These are phyloP conservation scores for Leptinotarsa undecemlineata DNA, from an alignment of 1,140 invertebrate species.

Conservation along the genomic window DNA sequence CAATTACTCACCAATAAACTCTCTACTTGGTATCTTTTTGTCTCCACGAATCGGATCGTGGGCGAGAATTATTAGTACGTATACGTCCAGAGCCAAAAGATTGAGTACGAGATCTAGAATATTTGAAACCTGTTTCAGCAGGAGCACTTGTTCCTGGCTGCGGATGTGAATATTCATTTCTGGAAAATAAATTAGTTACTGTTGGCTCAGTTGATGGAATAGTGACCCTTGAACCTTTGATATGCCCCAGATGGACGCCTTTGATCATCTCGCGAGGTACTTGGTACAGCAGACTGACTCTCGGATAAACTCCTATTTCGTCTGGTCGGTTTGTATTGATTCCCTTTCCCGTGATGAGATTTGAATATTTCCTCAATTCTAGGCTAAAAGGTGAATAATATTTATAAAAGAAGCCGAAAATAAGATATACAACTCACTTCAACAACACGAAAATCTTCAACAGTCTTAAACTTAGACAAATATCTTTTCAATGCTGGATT, in stretches of 20 bases:
- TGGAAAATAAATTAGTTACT: constrained; percentile 24
- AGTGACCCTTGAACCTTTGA: constrained; percentile 30
- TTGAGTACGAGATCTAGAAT: constrained; percentile 46
- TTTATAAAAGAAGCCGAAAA: neutral
- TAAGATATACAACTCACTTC: constrained; percentile 58
- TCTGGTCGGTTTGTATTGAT: constrained; percentile 34
- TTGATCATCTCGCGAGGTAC: constrained; percentile 36
- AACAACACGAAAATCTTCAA: constrained; percentile 90
- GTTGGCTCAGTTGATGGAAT: neutral
- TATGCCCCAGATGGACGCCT: constrained; percentile 34
- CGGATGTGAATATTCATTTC: constrained; percentile 36
- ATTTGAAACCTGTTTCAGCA: constrained; percentile 48
- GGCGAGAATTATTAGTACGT: constrained; percentile 36
- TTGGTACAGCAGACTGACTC: constrained; percentile 36
- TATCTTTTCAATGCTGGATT: constrained; percentile 78
- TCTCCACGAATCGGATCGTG: constrained; percentile 49
- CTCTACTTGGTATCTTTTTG: constrained; percentile 36
- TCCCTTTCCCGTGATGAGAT: constrained; percentile 30
- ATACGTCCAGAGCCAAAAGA: constrained; percentile 56
- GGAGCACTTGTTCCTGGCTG: constrained; percentile 53
- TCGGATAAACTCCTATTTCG: constrained; percentile 44
- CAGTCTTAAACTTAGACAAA: constrained; percentile 87
- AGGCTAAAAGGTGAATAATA: constrained; percentile 36
- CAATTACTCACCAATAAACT: constrained; percentile 4
- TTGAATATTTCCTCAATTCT: constrained; percentile 42